Evolutionary conservation across 2,113 vertebrate species (phyloP).

Genomic region (Sorex fumeus): DNA sequence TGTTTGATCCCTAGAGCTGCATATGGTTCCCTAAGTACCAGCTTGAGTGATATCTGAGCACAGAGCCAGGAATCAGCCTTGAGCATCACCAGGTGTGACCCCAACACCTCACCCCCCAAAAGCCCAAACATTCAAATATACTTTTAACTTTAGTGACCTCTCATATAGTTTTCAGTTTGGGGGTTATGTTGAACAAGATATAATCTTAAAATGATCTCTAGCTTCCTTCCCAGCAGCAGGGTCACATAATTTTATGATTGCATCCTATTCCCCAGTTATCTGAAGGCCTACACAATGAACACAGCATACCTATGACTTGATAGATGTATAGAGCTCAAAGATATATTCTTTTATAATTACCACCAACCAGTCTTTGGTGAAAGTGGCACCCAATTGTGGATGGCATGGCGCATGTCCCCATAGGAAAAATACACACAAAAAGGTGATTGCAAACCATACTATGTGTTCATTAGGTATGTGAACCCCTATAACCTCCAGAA

Average conservation of each 20-base stretch:
- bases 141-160: no score
- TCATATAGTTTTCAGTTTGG: neutral
- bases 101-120: no score
- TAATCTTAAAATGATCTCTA: slow-evolving; percentile 56
- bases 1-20: no score
- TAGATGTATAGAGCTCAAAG: slow-evolving; percentile 63
- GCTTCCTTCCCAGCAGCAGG: neutral
- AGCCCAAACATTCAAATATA: no score
- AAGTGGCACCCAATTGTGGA: neutral
- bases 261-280: slow-evolving; percentile 38
- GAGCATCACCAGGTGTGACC: no score
- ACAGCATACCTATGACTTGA: neutral
- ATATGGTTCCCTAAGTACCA: no score
- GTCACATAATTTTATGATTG: neutral
- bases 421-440: neutral
- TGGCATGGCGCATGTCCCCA: neutral
- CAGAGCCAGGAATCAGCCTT: no score
- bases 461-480: neutral
- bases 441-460: rapidly evolving
- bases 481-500: neutral
- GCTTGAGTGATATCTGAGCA: neutral
- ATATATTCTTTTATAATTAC: neutral
- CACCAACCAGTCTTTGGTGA: neutral
- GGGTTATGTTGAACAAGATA: slow-evolving; percentile 12
- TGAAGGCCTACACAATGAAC: neutral